Base-by-base conservation (phyloP, 2,797 vertebrate species). In the Graptemys geographica region DNA sequence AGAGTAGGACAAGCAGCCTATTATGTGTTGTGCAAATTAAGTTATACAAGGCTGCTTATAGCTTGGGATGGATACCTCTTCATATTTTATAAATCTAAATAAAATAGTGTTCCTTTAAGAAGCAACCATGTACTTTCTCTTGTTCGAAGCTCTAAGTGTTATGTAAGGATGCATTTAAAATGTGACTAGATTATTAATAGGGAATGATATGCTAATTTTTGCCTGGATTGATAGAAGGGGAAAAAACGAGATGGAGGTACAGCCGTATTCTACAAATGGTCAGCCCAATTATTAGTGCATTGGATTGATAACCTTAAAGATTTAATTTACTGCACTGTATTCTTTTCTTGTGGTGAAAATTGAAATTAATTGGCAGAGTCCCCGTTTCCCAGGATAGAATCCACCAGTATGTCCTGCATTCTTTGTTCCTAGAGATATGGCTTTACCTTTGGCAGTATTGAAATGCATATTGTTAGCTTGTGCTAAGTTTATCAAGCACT, bases 131-230 rank as follows among this genome's bases (percentile, higher is more conserved):
- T 44, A 62, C 82, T 92, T 62, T 55, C 31, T 47, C 65, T 88
- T 84, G 44, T 65, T 51, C 33, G 52, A 86, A 83, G 21, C 65
- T 11, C 41, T 81, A 90, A 62, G 44, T 44, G 33, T 94, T 91
- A 41, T 55, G 53, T 27, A 86, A 81, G 44, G 19, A 51, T 33
- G 8, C 59, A 89, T 57, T 91, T 92, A 92, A 57, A 52, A 53
- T 76, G 3, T 55, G 91, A 90, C 93, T 89, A 92, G 74, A 78
- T 76, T 72, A 88, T 18, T 55, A 79, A 76, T 87, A 88, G 31
- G 47, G 21, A 74, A 41, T 4, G 10, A 52, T 79, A 53, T 84
- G 27, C 57, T 83, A 83, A 91, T 90, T 65, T 57, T 37, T 74
- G 44, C 49, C 87, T 85, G 28, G 76, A 78, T 88, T 79, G 76